phyloP scores from a whole-genome alignment of 2,797 vertebrate genomes.

The Cephalopachus bancanus region DNA sequence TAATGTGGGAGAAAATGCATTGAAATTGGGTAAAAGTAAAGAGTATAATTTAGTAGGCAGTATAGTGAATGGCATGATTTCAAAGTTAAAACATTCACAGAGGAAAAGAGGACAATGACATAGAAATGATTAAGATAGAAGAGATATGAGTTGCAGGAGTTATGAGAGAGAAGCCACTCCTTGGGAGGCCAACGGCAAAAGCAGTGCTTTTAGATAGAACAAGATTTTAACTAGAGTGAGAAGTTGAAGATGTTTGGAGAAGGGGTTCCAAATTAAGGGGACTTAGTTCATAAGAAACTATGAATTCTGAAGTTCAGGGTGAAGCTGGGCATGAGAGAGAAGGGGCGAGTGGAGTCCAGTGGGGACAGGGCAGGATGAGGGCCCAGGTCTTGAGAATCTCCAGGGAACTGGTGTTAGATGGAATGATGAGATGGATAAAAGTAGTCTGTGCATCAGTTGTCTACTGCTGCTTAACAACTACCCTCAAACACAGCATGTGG shows the following conservation, averaged over 20 bases:
- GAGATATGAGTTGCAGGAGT: fast-evolving
- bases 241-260: not conserved
- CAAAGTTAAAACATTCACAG: not conserved
- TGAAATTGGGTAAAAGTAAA: not conserved
- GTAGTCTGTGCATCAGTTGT: fast-evolving
- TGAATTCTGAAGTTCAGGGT: not conserved
- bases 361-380: not conserved
- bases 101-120: not conserved
- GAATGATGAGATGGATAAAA: not conserved
- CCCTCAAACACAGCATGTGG: too few relatives aligned
- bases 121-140: not conserved
- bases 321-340: not conserved
- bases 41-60: not conserved
- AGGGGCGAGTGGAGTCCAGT: not conserved
- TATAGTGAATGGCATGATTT: not conserved
- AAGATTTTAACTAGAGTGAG: not conserved
- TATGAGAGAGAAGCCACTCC: not conserved
- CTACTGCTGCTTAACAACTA: not conserved
- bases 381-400: not conserved
- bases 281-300: too few relatives aligned
- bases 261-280: not conserved
- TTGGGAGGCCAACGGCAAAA: not conserved
- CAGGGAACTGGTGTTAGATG: not conserved
- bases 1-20: fast-evolving
- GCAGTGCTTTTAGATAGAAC: too few relatives aligned